Conservation (phyloP, 2,888 invertebrate species). For the Lottia gigantea region DNA sequence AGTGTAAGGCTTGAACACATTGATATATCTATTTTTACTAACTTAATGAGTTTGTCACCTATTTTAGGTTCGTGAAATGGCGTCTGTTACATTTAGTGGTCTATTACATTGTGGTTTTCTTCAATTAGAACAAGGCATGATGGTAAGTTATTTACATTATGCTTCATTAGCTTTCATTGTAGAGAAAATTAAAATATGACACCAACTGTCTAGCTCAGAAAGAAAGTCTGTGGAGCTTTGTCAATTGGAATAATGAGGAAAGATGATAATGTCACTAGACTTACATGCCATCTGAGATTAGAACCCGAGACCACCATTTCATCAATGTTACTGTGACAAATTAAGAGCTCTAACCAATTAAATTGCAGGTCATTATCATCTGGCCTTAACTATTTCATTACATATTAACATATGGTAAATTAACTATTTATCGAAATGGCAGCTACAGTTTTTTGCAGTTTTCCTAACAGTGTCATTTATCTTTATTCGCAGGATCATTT, state of each 20-base stretch:
- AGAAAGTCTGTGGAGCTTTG: too few species aligned
- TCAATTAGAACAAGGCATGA: conserved; percentile 69
- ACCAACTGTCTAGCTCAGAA: neutral
- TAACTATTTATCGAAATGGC: neutral
- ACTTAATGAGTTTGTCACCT: conserved; percentile 30
- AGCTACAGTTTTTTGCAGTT: too few species aligned
- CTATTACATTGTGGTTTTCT: conserved; percentile 85
- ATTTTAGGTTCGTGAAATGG: conserved; percentile 79
- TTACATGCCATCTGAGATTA: too few species aligned
- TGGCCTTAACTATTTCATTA: neutral
- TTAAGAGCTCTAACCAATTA: neutral
- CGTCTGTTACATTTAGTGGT: conserved; percentile 85
- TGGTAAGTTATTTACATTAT: conserved; percentile 68
- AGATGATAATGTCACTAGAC: too few species aligned
- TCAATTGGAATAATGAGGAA: too few species aligned
- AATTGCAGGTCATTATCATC: neutral
- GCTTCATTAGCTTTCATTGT: neutral
- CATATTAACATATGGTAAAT: neutral
- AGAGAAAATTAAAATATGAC: neutral
- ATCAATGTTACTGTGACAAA: too few species aligned
- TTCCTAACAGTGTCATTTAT: neutral
- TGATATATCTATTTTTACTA: neutral
- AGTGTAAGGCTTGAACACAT: too few species aligned
- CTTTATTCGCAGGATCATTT: conserved; percentile 72
- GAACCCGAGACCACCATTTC: too few species aligned